phyloP scores from a whole-genome alignment of 2,113 vertebrate genomes.

The Baryphthengus martii region DNA sequence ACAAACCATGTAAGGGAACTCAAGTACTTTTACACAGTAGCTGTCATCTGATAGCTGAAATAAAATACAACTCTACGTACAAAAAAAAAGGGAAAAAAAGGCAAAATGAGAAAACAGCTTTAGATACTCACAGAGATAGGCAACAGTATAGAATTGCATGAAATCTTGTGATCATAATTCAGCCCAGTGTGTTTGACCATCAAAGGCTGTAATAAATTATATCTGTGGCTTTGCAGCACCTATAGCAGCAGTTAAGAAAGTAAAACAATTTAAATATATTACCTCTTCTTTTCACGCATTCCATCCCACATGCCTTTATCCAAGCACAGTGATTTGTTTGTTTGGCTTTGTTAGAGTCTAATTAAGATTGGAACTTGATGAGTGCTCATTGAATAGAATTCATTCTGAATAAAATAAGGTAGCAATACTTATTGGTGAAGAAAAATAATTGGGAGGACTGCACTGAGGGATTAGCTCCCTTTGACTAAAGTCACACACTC shows the following conservation, averaged over 20 bases:
- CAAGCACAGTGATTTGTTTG: constrained; percentile 48
- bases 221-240: neutral
- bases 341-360: constrained; percentile 53
- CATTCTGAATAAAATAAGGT: constrained; percentile 32
- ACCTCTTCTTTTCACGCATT: constrained; percentile 15
- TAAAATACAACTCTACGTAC: constrained; percentile 8
- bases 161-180: constrained; percentile 22
- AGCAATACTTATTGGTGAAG: constrained; percentile 18
- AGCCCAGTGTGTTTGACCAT: neutral
- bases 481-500: constrained; percentile 12
- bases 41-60: constrained; percentile 50
- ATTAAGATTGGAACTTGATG: constrained; percentile 50
- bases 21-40: constrained; percentile 25
- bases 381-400: constrained; percentile 32
- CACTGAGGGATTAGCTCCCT: constrained; percentile 20
- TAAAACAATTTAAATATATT: constrained; percentile 24
- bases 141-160: neutral
- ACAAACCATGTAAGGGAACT: constrained; percentile 24
- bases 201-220: constrained; percentile 28
- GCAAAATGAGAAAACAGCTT: constrained; percentile 24
- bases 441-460: constrained; percentile 48
- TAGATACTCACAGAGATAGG: neutral
- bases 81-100: neutral
- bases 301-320: constrained; percentile 3
- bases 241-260: neutral